Base-by-base conservation (phyloP, 2,113 vertebrate genomes). In the Sinocyclocheilus anophthalmus region DNA sequence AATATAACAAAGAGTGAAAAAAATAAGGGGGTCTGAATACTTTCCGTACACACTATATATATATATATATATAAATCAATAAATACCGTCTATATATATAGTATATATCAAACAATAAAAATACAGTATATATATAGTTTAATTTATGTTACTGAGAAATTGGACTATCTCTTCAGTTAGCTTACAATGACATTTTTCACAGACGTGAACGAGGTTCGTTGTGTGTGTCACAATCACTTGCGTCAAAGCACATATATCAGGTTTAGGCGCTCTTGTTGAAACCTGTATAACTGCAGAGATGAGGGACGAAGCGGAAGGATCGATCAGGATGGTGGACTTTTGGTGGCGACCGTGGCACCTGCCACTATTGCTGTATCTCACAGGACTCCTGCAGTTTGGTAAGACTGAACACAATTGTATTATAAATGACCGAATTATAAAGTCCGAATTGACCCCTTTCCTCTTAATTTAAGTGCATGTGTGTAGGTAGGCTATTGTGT, bases 301-400 rank as follows among this genome's bases (percentile, higher is more conserved):
- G 59, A 48, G 79, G 5, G n/a, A 65, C 14, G 30, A 48, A 18
- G 18, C 5, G 45, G 33, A 70, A 70, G 45, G 10, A 70, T 13
- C 26, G 24, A 2, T 48, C 63, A 59, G 65, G n/a, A 88, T 89
- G 88, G 2, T 2, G 37, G 3, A 30, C 45, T 5, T 39, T 57
- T 30, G 33, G 26, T 50, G 8, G 6, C 48, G 55, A 11, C 11
- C 30, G 65, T 81, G 85, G 61, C 83, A 45, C 50, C 14, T 81
- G 5, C 8, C 22, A 8, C 67, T 85, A 24, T 3, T 86, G 18
- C n/a, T 82, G 83, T 83, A 65, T 24, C 61, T 89, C 10, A 57
- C 59, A 20, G 85, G 82, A n/a, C 55, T 89, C 65, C 78, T 89
- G 53, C 79, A 45, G 9, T 79, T 33, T 0, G 86, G 88, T 89